These are phyloP conservation scores for Platyscapa corneri DNA, from an alignment of 1,140 invertebrate genomes.

Conservation along the genomic window DNA sequence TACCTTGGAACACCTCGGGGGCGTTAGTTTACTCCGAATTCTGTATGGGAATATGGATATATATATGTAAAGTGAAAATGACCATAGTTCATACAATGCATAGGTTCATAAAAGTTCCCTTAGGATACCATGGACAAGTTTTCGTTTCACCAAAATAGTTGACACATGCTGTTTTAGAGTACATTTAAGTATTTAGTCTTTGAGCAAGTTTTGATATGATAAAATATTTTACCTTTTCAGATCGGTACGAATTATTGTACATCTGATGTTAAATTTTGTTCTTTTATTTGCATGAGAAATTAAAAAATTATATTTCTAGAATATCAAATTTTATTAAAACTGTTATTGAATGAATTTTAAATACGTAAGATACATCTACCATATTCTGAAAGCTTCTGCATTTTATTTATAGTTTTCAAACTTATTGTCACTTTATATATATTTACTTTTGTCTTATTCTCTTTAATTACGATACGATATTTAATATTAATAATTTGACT, in stretches of 20 bases:
- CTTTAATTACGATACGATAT: neutral
- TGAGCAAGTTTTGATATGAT: conserved; percentile 2
- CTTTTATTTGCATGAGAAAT: too few species aligned
- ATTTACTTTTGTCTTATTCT: neutral
- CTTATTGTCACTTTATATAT: neutral
- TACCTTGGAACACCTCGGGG: conserved; percentile 24
- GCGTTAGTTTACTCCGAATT: conserved; percentile 21
- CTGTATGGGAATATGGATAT: neutral
- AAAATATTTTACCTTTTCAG: too few species aligned
- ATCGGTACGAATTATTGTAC: neutral
- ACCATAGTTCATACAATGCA: neutral
- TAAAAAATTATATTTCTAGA: too few species aligned
- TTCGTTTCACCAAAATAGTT: neutral
- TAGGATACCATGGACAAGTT: conserved; percentile 2
- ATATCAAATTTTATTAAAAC: too few species aligned
- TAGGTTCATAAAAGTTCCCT: conserved; percentile 15
- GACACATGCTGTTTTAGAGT: neutral
- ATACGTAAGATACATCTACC: neutral
- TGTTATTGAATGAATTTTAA: too few species aligned
- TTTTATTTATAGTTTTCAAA: neutral
- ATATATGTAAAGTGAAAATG: neutral
- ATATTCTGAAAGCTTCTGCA: neutral
- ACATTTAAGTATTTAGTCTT: neutral
- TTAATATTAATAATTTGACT: conserved; percentile 29
- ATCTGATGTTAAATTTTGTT: too few species aligned